Base-by-base conservation (phyloP, 2,888 invertebrate genomes). In the Volucella bombylans region DNA sequence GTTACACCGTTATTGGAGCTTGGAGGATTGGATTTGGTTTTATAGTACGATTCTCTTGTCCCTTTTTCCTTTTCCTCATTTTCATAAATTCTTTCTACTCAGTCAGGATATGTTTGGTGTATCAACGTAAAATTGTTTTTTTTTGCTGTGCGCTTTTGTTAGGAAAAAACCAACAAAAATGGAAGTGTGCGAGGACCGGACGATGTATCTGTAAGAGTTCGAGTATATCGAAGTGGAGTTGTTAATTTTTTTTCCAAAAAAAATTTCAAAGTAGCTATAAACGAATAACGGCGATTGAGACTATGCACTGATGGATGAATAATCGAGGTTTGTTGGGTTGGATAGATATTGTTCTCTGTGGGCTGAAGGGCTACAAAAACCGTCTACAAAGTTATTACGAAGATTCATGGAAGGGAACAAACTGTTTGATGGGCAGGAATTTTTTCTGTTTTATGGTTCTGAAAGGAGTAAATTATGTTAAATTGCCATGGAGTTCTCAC, bases 331-430 rank as follows among this genome's bases (percentile, higher is more conserved):
- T 31, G 31, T 11, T 52, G 8, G 62, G 2, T 15, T 31, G 54
- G 54, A 23, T 23, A 23, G 18, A 18, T 52, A 41, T 65, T 52
- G 6, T 14, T 41, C 50, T 23, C 15, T 49, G 15, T 23, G 12
- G 10, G 12, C 4, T 11, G 10, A 49, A 18, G 23, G 67, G 67
- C 23, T 15, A 2, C n/a, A 6, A 38, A 9, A 55, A 55, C 9
- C 8, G 54, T 55, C 55, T 54, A 45, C 31, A 68, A 55, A 68
- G 15, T 45, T 68, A 68, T 45, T 55, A 31, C 23, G 14, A 23
- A 54, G 45, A 45, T 67, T 43, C 6, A 39, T 64, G 10, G 49
- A 15, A 23, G 9, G 14, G 14, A 54, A 23, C 18, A 23, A 23
- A 23, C 3, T 23, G 18, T 23, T 23, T 31, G 4, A 6, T 31